Percentiles rank a stretch among this genome's conserved stretches.
Conservation (phyloP, 2,888 invertebrate genomes). For the Trachelus stipa region DNA sequence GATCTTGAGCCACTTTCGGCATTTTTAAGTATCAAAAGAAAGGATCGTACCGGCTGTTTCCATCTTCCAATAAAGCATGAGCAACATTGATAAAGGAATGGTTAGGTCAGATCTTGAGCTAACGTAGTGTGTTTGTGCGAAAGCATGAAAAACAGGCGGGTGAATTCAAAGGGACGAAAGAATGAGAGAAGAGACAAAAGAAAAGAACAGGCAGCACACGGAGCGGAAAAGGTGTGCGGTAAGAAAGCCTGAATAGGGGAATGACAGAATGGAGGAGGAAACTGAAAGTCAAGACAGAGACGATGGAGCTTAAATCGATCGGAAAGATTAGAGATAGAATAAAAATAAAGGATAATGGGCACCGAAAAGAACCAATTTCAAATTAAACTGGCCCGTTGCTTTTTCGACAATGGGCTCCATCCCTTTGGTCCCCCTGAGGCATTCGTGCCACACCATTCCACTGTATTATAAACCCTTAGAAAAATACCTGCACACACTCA, state of each 20-base stretch:
- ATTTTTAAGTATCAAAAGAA: background rate
- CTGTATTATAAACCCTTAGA: background rate
- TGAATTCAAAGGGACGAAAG: background rate
- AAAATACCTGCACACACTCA: background rate
- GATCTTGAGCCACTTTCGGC: background rate
- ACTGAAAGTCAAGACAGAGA: constrained; percentile 3
- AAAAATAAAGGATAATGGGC: constrained; percentile 32
- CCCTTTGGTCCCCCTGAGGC: background rate
- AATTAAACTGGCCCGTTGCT: constrained; percentile 40
- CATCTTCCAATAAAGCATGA: background rate
- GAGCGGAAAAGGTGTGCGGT: constrained; percentile 15
- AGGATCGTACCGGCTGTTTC: background rate
- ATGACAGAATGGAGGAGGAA: constrained; percentile 10
- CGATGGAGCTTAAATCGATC: constrained; percentile 49
- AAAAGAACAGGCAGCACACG: background rate
- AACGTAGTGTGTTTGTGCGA: background rate
- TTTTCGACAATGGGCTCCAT: constrained; percentile 26
- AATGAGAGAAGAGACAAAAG: constrained; percentile 5
- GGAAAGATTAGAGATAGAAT: constrained; percentile 49
- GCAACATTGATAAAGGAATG: background rate
- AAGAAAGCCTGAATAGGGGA: constrained; percentile 1
- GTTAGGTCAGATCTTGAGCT: background rate
- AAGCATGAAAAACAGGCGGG: background rate
- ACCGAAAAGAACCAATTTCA: constrained; percentile 42
- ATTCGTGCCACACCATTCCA: background rate